A percentile compares a stretch with the other conserved stretches of the same genome.
These are phyloP conservation scores for Calyptommatus sinebrachiatus DNA, from an alignment of 2,113 vertebrate species.

Conservation along the genomic window DNA sequence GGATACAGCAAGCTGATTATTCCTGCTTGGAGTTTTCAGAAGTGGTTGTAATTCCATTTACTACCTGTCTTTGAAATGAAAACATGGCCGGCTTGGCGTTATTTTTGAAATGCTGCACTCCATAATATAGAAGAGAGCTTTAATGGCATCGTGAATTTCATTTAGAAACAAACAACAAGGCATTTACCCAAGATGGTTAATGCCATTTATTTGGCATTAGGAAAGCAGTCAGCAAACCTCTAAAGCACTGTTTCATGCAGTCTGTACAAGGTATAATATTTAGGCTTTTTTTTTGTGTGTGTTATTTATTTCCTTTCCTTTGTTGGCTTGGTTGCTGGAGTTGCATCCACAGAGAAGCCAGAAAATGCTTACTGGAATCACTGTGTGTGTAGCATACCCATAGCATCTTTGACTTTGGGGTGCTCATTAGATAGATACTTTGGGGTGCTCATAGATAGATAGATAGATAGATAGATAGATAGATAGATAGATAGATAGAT, in stretches of 20 bases:
- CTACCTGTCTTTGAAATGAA: conserved; percentile 78
- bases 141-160: conserved; percentile 74
- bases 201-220: conserved; percentile 32
- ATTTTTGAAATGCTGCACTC: conserved; percentile 70
- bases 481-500: no score
- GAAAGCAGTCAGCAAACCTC: conserved; percentile 60
- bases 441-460: no score
- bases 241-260: conserved; percentile 40
- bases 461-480: no score
- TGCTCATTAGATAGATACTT: no score
- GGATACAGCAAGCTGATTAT: conserved; percentile 68
- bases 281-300: conserved; percentile 53
- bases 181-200: conserved; percentile 62
- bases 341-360: no score
- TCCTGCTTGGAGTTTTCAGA: conserved; percentile 64
- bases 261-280: conserved; percentile 9
- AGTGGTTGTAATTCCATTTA: conserved; percentile 73
- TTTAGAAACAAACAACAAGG: conserved; percentile 68
- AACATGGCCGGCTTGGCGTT: conserved; percentile 71
- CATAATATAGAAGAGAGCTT: conserved; percentile 51
- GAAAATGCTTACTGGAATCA: no score
- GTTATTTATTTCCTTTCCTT: conserved; percentile 10
- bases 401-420: no score
- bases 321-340: conserved; percentile 31
- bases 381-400: no score